phyloP scores from a whole-genome alignment of 2,888 invertebrate genomes.

The Sialis fuliginosa region DNA sequence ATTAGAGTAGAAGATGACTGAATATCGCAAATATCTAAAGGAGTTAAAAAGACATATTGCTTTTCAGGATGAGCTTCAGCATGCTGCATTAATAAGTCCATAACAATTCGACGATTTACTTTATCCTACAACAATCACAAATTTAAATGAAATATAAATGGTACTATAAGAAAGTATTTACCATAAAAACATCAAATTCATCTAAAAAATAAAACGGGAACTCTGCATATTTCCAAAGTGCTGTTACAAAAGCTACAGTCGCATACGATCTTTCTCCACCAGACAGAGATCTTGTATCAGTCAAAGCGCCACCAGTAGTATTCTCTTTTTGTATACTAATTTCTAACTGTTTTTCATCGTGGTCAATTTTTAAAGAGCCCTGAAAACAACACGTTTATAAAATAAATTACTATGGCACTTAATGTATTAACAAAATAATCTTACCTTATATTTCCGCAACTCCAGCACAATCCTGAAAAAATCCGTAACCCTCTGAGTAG shows the following conservation, averaged over 20 bases:
- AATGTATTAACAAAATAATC: constrained; percentile 7
- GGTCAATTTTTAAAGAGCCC: constrained; percentile 38
- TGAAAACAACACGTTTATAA: constrained; percentile 13
- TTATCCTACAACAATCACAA: constrained; percentile 45
- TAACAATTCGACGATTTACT: constrained; percentile 61
- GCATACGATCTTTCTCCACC: constrained; percentile 93
- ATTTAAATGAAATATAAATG: neutral
- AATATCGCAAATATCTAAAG: constrained; percentile 52
- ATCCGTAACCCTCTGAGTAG: constrained; percentile 22
- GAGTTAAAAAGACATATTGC: constrained; percentile 84
- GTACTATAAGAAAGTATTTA: constrained; percentile 19
- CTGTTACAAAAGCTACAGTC: constrained; percentile 84
- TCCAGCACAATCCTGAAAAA: constrained; percentile 35
- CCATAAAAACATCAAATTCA: constrained; percentile 96
- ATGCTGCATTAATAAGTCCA: constrained; percentile 59
- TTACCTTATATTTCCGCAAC: constrained; percentile 37
- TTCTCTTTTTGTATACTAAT: constrained; percentile 36
- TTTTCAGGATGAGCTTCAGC: constrained; percentile 44
- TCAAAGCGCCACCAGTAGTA: constrained; percentile 22
- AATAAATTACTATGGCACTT: too few relatives aligned
- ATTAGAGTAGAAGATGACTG: constrained; percentile 14
- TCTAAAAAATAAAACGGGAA: constrained; percentile 89
- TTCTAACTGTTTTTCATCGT: constrained; percentile 26
- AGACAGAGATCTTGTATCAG: constrained; percentile 53
- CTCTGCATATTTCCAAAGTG: constrained; percentile 83